These are phyloP conservation scores for Pygoscelis antarcticus DNA, from an alignment of 2,113 vertebrate species.

Conservation along the genomic window DNA sequence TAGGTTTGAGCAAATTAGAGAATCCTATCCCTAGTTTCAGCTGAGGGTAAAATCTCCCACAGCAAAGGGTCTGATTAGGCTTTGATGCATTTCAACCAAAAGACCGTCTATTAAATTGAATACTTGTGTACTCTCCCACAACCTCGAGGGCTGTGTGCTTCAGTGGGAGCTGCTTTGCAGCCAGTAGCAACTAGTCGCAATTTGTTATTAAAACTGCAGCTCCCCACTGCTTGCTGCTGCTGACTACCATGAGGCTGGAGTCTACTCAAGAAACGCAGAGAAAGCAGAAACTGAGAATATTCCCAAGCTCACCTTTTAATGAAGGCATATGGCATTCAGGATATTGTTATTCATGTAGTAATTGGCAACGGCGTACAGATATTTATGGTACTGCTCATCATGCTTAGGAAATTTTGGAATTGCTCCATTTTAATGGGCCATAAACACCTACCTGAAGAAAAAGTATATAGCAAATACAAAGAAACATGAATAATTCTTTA, in stretches of 20 bases:
- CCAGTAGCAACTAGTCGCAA: constrained; percentile 23
- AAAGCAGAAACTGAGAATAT: constrained; percentile 45
- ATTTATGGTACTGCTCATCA: constrained; percentile 22
- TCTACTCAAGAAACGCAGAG: constrained; percentile 44
- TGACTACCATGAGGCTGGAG: neutral
- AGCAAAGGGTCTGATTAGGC: constrained; percentile 45
- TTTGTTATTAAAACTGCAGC: constrained; percentile 54
- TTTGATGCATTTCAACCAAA: constrained; percentile 32
- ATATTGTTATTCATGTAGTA: constrained; percentile 30
- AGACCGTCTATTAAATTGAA: constrained; percentile 31
- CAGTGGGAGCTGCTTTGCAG: constrained; percentile 41
- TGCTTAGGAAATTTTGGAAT: constrained; percentile 52
- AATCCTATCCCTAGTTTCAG: neutral
- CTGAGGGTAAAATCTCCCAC: constrained; percentile 25
- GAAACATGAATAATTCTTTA: constrained; percentile 35
- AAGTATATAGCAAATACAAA: constrained; percentile 7
- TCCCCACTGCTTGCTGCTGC: constrained; percentile 31
- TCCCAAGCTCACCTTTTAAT: constrained; percentile 46
- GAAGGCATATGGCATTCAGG: constrained; percentile 25
- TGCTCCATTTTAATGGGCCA: constrained; percentile 47
- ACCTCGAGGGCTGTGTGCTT: constrained; percentile 22
- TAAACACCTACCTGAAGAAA: constrained; percentile 47
- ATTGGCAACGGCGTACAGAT: neutral
- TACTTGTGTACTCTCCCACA: neutral
- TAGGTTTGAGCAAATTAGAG: neutral